phyloP scores from a whole-genome alignment of 2,113 vertebrate genomes.

The Austrofundulus limnaeus region DNA sequence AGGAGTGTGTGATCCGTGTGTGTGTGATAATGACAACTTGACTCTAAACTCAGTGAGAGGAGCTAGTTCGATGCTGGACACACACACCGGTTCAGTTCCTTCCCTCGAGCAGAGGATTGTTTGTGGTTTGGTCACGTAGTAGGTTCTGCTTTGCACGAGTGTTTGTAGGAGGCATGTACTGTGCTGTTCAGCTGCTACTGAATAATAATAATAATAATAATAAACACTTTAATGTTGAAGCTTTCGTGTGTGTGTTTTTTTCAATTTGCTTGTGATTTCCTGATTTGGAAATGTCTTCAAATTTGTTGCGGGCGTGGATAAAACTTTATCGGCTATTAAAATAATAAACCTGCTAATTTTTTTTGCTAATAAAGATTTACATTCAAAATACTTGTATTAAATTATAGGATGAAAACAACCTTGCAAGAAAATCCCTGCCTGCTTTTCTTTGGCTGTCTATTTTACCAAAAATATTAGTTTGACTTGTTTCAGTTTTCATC shows the following conservation, averaged over 20 bases:
- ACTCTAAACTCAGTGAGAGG: conserved; percentile 75
- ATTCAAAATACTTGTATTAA: neutral
- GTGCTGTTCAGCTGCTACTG: conserved; percentile 1
- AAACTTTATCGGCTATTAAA: too few species aligned
- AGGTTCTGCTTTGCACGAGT: neutral
- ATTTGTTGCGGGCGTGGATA: neutral
- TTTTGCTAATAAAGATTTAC: neutral
- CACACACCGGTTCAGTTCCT: conserved; percentile 18
- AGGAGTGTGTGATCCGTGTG: conserved; percentile 41
- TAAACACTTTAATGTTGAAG: conserved; percentile 4
- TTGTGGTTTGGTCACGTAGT: conserved; percentile 12
- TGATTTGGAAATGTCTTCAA: neutral
- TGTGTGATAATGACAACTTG: conserved; percentile 78
- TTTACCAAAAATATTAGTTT: too few species aligned
- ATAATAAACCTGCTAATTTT: neutral
- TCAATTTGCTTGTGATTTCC: too few species aligned
- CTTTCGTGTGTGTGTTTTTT: too few species aligned
- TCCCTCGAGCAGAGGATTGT: neutral
- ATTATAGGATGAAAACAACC: neutral
- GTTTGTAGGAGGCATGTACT: neutral
- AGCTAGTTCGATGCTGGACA: conserved; percentile 75
- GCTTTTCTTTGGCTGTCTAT: too few species aligned
- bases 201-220: conserved; percentile 26
- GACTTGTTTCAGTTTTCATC: too few species aligned
- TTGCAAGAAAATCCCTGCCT: too few species aligned